Percentiles rank a stretch among this genome's conserved stretches.
Evolutionary conservation across 2,113 vertebrate genomes (phyloP).

Genomic region (Columba janthina): DNA sequence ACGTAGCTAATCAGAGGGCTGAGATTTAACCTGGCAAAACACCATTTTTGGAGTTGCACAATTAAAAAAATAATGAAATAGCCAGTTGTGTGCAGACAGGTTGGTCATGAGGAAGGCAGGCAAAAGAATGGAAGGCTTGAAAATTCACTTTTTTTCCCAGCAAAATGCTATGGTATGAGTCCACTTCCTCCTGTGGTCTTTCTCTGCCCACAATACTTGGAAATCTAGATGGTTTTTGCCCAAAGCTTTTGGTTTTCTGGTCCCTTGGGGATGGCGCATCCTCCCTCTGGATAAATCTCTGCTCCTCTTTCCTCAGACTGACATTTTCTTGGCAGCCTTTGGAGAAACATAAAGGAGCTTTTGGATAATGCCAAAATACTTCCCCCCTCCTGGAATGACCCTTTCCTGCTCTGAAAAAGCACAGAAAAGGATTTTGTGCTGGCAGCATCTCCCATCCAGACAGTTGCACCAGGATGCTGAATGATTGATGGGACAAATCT

Average conservation of each 20-base stretch:
- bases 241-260: fast-evolving
- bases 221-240: fast-evolving
- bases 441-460: background rate
- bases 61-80: background rate
- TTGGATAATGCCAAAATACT: background rate
- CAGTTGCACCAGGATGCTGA: background rate
- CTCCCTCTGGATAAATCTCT: background rate
- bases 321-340: background rate
- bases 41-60: fast-evolving
- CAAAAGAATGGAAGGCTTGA: background rate
- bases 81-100: background rate
- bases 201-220: background rate
- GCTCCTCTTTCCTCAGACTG: background rate
- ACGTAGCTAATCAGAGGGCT: slow-evolving; percentile 42
- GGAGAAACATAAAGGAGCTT: fast-evolving
- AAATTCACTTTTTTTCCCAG: background rate
- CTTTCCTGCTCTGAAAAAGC: background rate
- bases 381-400: background rate
- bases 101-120: background rate
- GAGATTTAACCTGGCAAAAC: background rate
- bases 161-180: background rate
- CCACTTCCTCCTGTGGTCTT: background rate
- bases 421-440: background rate
- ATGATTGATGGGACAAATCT: background rate
- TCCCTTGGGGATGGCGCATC: background rate